phyloP scores from a whole-genome alignment of 2,888 invertebrate genomes.

The Dynastes tityus region DNA sequence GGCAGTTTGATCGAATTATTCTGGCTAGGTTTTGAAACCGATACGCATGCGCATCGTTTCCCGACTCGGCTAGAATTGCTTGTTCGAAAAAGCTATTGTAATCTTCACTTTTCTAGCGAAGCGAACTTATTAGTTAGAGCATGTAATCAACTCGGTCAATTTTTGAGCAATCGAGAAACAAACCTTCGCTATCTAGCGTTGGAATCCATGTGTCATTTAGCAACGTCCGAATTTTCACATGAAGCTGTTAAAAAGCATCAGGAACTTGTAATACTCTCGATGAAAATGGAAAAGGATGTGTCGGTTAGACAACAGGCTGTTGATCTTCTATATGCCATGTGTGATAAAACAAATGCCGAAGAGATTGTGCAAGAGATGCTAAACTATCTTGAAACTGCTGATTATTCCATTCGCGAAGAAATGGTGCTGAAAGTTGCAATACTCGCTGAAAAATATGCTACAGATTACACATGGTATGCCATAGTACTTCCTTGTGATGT shows the following conservation, averaged over 20 bases:
- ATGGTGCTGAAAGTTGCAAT: slow-evolving; percentile 99
- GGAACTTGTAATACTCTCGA: slow-evolving; percentile 98
- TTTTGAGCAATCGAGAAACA: slow-evolving; percentile 97
- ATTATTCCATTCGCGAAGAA: slow-evolving; percentile 99
- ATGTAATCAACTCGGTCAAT: slow-evolving; percentile 99
- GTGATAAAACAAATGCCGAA: slow-evolving; percentile 98
- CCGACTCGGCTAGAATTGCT: no score
- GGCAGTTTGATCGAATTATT: neutral
- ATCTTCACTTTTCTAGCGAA: slow-evolving; percentile 76
- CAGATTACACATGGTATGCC: slow-evolving; percentile 96
- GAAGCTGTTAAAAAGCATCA: slow-evolving; percentile 99
- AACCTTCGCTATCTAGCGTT: slow-evolving; percentile 97
- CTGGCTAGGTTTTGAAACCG: slow-evolving; percentile 15
- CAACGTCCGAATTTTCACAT: slow-evolving; percentile 99
- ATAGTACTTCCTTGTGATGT: neutral
- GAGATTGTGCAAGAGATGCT: slow-evolving; percentile 99
- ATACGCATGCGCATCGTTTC: neutral
- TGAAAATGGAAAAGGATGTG: slow-evolving; percentile 99
- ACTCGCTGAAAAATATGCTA: slow-evolving; percentile 98
- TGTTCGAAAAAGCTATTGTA: neutral
- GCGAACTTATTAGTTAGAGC: slow-evolving; percentile 97
- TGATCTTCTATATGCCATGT: slow-evolving; percentile 99
- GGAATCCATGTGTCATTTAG: slow-evolving; percentile 99
- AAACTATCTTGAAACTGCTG: slow-evolving; percentile 98
- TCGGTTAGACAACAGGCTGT: slow-evolving; percentile 98